phyloP scores from a whole-genome alignment of 2,888 invertebrate species.

The Elgonia sp. region DNA sequence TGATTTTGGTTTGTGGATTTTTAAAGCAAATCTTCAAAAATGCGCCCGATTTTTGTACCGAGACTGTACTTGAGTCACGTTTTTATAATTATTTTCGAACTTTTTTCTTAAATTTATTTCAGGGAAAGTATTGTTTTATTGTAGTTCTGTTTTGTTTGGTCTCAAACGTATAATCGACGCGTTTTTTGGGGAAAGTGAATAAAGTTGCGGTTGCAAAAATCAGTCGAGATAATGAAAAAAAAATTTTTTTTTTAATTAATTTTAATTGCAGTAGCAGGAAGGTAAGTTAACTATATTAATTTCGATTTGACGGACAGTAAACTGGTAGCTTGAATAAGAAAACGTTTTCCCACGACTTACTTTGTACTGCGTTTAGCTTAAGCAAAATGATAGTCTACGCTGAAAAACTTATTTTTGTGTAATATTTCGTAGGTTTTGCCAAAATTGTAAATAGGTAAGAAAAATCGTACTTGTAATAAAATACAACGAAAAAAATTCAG shows the following conservation, averaged over 20 bases:
- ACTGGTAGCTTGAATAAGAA: constrained; percentile 59
- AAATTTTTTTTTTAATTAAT: no score
- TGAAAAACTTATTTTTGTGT: constrained; percentile 85
- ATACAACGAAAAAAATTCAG: constrained; percentile 78
- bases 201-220: no score
- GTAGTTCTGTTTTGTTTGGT: no score
- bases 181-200: no score
- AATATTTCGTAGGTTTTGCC: constrained; percentile 84
- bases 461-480: constrained; percentile 85
- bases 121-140: no score
- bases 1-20: constrained; percentile 78
- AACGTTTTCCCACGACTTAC: constrained; percentile 78
- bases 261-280: neutral
- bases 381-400: constrained; percentile 73
- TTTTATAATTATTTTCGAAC: no score
- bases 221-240: no score
- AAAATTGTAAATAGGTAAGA: constrained; percentile 85
- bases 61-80: no score
- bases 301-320: constrained; percentile 57
- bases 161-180: no score
- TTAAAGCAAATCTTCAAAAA: constrained; percentile 62
- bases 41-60: neutral
- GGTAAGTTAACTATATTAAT: constrained; percentile 47
- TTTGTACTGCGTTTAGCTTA: constrained; percentile 81
- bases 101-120: no score